Conservation (phyloP, 2,888 invertebrate species). For the Calephelis perditalis region DNA sequence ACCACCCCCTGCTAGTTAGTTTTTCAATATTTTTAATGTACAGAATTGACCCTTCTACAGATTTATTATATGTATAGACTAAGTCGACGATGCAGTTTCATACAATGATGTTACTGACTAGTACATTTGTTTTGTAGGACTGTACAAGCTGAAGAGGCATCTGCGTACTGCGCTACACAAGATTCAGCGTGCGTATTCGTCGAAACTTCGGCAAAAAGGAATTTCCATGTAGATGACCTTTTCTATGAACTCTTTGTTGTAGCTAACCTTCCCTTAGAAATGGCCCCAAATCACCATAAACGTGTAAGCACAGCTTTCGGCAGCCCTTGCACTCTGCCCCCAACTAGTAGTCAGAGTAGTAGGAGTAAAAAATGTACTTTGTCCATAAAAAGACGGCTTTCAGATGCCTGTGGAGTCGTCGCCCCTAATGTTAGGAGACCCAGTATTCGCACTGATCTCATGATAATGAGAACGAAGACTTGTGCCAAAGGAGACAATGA, state of each 20-base stretch:
- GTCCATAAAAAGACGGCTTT: conserved; percentile 88
- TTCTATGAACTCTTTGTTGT: conserved; percentile 91
- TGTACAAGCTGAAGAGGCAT: conserved; percentile 86
- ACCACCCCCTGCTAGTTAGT: no score
- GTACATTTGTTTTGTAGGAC: conserved; percentile 68
- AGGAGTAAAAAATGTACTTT: conserved; percentile 86
- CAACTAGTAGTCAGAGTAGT: conserved; percentile 81
- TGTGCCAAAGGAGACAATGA: conserved; percentile 84
- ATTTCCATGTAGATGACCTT: conserved; percentile 88
- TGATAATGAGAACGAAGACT: conserved; percentile 92
- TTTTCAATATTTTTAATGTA: no score
- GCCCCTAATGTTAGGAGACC: conserved; percentile 93
- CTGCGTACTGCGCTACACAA: conserved; percentile 86
- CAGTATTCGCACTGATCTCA: conserved; percentile 91
- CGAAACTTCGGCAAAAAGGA: conserved; percentile 90
- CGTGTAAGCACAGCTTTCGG: conserved; percentile 87
- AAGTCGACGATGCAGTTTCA: no score
- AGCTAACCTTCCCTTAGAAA: conserved; percentile 90
- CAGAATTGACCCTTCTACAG: no score
- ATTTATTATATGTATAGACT: no score
- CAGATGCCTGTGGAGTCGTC: conserved; percentile 92
- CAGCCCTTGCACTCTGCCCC: conserved; percentile 86
- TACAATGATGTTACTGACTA: background rate
- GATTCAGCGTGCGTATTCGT: conserved; percentile 88
- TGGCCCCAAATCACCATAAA: conserved; percentile 93